Evolutionary conservation across 2,113 vertebrate species (phyloP), one percentile per base, ranked within the genome.

Genomic region (Colinus virginianus): DNA sequence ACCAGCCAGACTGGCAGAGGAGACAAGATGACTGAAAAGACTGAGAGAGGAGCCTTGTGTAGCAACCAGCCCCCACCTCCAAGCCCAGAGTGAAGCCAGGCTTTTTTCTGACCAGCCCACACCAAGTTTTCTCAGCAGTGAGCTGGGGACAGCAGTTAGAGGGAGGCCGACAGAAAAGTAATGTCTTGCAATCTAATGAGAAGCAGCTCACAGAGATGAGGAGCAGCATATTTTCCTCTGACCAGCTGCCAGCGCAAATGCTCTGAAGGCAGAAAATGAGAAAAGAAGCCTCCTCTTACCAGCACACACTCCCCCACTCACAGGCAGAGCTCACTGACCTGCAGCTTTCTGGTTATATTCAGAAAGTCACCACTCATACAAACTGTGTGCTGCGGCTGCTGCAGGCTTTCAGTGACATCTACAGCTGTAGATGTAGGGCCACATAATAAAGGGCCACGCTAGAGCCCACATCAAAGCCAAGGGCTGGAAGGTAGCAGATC

Each of bases 381-480:
- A n/a, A n/a, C 25, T 40, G 61, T 16, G 8, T 12, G 36, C 17
- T 63, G 36, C 61, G 87, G 46, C 17, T 55, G 77, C 55, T 88
- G 69, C 43, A 59, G 40, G 19, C 19, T 56, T 51, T 67, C 72
- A 87, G 5, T 55, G 84, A 87, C 49, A 85, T 72, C 64, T 94
- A 51, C 78, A 94, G 78, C 76, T 85, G 30, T 10, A 7, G 30
- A 56, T 56, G 30, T 18, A n/a, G n/a, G n/a, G n/a, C n/a, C n/a
- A n/a, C n/a, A n/a, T n/a, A 89, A 74, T 4, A 22, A 2, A 49
- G 28, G 59, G 75, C 76, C 6, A 1, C 81, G 78, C 69, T 2
- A 59, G 78, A 64, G 48, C 51, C 80, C 4, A 6, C 46, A 58
- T 88, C 61, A 58, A 86, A 90, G 91, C 91, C 89, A 91, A 87